phyloP scores from a whole-genome alignment of 2,888 invertebrate species.

The Xestia ashworthii region DNA sequence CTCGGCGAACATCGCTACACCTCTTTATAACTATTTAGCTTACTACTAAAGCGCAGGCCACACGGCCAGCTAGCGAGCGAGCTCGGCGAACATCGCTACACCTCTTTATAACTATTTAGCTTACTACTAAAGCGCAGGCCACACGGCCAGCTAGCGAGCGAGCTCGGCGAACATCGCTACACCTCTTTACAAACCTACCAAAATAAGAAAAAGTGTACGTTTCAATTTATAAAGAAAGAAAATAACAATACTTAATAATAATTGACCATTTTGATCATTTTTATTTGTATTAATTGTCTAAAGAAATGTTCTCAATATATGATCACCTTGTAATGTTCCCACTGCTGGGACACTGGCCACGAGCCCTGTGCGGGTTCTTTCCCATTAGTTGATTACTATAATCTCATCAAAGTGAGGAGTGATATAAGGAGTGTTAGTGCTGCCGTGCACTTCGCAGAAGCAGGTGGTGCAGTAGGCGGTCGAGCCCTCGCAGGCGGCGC shows the following conservation, averaged over 20 bases:
- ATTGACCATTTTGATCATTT: background rate
- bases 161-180: too few species aligned
- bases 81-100: too few species aligned
- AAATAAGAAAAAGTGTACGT: too few species aligned
- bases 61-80: too few species aligned
- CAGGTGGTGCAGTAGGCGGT: slow-evolving; percentile 34
- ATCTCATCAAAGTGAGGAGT: background rate
- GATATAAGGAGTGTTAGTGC: background rate
- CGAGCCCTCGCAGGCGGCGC: slow-evolving; percentile 19
- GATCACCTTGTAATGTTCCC: background rate
- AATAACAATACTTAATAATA: background rate
- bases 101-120: too few species aligned
- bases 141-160: too few species aligned
- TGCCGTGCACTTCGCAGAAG: slow-evolving; percentile 19
- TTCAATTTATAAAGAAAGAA: background rate
- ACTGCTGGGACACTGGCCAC: background rate
- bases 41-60: background rate
- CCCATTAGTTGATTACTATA: background rate
- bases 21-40: background rate
- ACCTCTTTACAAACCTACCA: too few species aligned
- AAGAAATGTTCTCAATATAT: background rate
- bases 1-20: too few species aligned
- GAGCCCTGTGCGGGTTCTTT: background rate
- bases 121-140: too few species aligned
- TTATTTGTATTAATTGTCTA: background rate